A percentile compares a stretch with the other conserved stretches of the same genome.
These are phyloP conservation scores for Enteromius thamalakanensis DNA, from an alignment of 2,797 vertebrate species.

Conservation along the genomic window DNA sequence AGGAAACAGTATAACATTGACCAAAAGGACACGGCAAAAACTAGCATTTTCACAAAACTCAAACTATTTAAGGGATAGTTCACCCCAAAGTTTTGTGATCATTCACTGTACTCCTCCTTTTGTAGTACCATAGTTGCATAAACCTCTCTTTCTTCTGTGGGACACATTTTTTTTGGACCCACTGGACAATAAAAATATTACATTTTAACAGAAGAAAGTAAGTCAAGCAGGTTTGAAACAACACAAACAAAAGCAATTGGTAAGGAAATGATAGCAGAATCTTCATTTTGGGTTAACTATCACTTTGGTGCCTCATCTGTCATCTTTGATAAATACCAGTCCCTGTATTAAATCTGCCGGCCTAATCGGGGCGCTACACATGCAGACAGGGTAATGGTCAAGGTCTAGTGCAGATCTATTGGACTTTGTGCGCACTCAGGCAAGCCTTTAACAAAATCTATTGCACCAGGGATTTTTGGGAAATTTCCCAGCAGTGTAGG, in stretches of 20 bases:
- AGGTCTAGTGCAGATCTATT: constrained; percentile 56
- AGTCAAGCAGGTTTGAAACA: not conserved
- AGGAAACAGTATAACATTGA: constrained; percentile 15
- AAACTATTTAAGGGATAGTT: not conserved
- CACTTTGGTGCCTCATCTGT: constrained; percentile 28
- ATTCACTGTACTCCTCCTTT: not conserved
- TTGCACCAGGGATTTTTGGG: constrained; percentile 51
- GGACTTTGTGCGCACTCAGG: constrained; percentile 54
- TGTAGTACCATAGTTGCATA: not conserved
- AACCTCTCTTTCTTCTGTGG: not conserved
- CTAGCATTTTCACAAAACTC: constrained; percentile 18
- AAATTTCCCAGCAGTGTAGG: constrained; percentile 55
- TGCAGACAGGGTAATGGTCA: constrained; percentile 48
- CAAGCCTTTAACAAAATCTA: constrained; percentile 55
- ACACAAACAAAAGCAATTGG: not conserved
- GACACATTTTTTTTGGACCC: not conserved
- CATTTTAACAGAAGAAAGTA: not conserved
- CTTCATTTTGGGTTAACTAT: not conserved
- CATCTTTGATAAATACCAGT: constrained; percentile 45
- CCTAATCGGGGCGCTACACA: constrained; percentile 48
- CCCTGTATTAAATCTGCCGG: constrained; percentile 41
- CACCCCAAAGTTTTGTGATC: not conserved
- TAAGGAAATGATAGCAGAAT: not conserved
- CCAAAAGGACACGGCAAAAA: constrained; percentile 4
- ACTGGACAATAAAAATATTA: not conserved